Evolutionary conservation across 2,797 vertebrate genomes (phyloP).

Genomic region (Acipenser transmontanus): DNA sequence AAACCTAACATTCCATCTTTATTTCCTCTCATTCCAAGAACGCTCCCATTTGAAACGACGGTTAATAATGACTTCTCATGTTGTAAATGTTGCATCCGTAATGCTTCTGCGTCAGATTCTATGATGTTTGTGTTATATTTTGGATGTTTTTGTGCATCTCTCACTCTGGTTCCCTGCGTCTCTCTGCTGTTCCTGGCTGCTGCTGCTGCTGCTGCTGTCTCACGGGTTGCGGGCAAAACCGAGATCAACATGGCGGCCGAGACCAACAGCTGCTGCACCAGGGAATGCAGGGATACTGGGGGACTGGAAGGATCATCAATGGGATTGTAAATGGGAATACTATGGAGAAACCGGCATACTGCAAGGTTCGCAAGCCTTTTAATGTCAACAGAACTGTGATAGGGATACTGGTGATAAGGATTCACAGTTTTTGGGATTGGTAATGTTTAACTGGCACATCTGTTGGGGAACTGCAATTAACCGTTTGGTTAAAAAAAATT

Average conservation of each 20-base stretch:
- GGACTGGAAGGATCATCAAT: constrained; percentile 34
- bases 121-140: constrained; percentile 34
- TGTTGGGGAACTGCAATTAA: too few species aligned
- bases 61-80: constrained; percentile 31
- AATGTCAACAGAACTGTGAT: too few species aligned
- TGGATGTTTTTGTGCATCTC: constrained; percentile 43
- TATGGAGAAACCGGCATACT: background rate
- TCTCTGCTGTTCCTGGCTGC: constrained; percentile 40
- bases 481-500: too few species aligned
- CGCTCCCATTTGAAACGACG: constrained; percentile 40
- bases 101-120: constrained; percentile 37
- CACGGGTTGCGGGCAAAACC: constrained; percentile 34
- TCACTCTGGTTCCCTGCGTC: constrained; percentile 30
- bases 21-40: constrained; percentile 45
- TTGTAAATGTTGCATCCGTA: constrained; percentile 21
- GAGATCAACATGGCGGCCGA: constrained; percentile 67
- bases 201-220: constrained; percentile 38
- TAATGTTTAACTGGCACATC: too few species aligned
- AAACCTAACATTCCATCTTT: constrained; percentile 51
- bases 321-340: constrained; percentile 55
- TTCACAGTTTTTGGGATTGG: too few species aligned
- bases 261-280: constrained; percentile 53
- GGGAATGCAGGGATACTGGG: constrained; percentile 52
- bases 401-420: too few species aligned
- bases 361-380: too few species aligned